phyloP scores from a whole-genome alignment of 2,113 vertebrate species.

The Haliaeetus leucogaster region DNA sequence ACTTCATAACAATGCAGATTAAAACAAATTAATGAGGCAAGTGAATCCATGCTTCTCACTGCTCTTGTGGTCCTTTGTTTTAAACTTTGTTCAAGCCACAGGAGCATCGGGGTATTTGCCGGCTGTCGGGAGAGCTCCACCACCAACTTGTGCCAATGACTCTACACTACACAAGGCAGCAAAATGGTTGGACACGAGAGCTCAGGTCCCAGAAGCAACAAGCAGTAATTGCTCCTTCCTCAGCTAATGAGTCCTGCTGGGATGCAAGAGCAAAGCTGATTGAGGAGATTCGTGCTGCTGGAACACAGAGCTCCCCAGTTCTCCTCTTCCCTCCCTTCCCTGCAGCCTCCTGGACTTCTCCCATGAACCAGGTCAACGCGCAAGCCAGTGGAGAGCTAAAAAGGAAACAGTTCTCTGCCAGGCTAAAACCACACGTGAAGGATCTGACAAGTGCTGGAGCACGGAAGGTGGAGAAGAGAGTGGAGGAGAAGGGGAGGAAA shows the following conservation, averaged over 20 bases:
- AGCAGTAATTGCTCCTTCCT: neutral
- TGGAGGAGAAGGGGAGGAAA: neutral
- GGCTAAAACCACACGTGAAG: neutral
- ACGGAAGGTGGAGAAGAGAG: neutral
- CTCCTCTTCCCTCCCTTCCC: neutral
- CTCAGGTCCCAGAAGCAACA: neutral
- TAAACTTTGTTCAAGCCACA: neutral
- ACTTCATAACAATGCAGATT: neutral
- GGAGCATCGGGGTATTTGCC: rapidly evolving
- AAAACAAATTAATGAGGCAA: neutral
- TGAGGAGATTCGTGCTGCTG: neutral
- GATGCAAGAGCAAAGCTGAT: neutral
- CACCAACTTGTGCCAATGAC: neutral
- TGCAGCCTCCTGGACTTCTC: neutral
- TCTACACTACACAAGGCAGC: neutral
- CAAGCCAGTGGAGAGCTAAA: neutral
- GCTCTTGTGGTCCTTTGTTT: neutral
- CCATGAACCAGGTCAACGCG: neutral
- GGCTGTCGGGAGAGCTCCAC: neutral
- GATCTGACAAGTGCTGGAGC: neutral
- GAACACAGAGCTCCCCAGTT: neutral
- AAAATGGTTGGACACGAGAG: neutral
- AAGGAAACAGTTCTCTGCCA: neutral
- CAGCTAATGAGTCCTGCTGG: neutral
- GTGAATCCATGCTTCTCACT: neutral